Evolutionary conservation across 2,888 invertebrate species (phyloP).

Genomic region (Scaptodrosophila latifasciaeformis): DNA sequence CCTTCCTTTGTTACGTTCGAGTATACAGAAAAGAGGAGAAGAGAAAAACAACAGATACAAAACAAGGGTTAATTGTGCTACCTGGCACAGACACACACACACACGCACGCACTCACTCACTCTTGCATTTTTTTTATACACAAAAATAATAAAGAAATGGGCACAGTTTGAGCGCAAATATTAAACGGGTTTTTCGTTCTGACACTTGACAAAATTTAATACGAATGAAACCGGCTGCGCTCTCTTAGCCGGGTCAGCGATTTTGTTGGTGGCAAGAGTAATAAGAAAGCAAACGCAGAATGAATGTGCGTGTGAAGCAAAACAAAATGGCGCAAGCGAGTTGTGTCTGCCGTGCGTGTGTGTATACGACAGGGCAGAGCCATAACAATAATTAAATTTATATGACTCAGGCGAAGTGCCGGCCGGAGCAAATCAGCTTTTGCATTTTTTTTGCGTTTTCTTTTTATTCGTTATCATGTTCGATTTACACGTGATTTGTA

Average conservation of each 20-base stretch:
- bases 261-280: too few species aligned
- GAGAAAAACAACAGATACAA: background rate
- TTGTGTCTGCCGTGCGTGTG: background rate
- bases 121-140: too few species aligned
- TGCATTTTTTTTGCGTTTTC: background rate
- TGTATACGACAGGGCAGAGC: background rate
- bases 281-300: background rate
- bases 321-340: background rate
- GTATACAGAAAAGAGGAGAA: background rate
- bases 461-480: background rate
- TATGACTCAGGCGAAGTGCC: background rate
- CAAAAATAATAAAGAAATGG: slow-evolving; percentile 1
- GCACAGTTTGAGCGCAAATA: slow-evolving; percentile 1
- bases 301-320: background rate
- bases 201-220: background rate
- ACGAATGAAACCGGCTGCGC: background rate
- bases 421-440: background rate
- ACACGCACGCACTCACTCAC: too few species aligned
- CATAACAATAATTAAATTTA: background rate
- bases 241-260: background rate
- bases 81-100: too few species aligned
- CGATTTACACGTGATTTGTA: background rate
- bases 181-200: background rate
- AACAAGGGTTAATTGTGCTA: background rate
- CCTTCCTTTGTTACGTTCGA: background rate